Evolutionary conservation across 2,888 invertebrate genomes (phyloP), one percentile per base, ranked within the genome.

Genomic region (Smittia sp.): DNA sequence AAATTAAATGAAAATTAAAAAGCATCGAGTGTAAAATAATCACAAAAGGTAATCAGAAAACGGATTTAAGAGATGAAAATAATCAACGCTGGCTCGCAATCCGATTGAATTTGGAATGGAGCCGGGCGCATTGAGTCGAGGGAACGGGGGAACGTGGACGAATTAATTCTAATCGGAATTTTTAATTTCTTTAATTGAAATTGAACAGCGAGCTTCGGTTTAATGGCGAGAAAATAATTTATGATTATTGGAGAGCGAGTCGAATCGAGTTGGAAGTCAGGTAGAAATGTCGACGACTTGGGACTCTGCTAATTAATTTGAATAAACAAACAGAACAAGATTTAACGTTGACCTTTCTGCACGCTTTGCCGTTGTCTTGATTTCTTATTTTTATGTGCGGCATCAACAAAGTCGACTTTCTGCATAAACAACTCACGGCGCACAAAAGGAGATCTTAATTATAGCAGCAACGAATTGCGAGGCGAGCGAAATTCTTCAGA

Each of bases 1-100:
- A 70, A 70, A 70, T 70, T 70, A 70, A 70, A 52, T 66, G 66
- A 38, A 66, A 27, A 38, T 66, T 38, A 66, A 38, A 27, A 63
- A 27, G 63, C 25, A 27, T n/a, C 25, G 63, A 63, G 15, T 58
- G 58, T 9, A 58, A 66, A 66, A 38, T 27, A 38, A 18, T 38
- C 66, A 66, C 38, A 38, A 66, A 66, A 66, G 66, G 15, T 66
- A 18, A 66, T 66, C 39, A 18, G 32, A 66, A 63, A 66, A 38
- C 38, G 38, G 66, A 66, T 63, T 27, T 27, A 38, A 25, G 65
- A 65, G 65, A 65, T 65, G 65, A 65, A 62, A 62, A 62, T 62
- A 20, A 20, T 18, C n/a, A 27, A 27, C 63, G 46, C 46, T 46
- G 46, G 4, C 13, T 7, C 2, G 13, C 15, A 46, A 46, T 46